Conservation (phyloP, 2,113 vertebrate genomes). For the Piprites chloris region DNA sequence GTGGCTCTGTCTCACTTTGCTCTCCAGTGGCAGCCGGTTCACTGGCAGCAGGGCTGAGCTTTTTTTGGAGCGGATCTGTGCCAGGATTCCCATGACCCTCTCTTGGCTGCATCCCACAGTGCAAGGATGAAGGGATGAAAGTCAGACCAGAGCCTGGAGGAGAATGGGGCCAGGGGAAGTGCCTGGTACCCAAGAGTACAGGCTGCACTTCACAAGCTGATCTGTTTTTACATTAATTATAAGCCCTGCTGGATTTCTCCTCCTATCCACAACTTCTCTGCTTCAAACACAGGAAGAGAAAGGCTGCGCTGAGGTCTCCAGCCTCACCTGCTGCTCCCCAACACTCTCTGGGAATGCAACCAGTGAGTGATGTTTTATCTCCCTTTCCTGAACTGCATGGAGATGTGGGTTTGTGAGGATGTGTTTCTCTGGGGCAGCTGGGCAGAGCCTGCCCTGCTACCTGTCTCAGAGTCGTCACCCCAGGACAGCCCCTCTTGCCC, state of each 20-base stretch:
- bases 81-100: neutral
- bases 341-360: neutral
- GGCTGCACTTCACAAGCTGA: neutral
- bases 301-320: accelerated
- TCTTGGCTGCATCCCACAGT: neutral
- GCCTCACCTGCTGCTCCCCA: neutral
- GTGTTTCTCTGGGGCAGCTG: accelerated
- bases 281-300: neutral
- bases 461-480: neutral
- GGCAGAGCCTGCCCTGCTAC: neutral
- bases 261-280: neutral
- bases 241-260: neutral
- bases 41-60: neutral
- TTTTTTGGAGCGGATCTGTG: neutral
- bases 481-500: neutral
- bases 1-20: neutral
- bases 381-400: neutral
- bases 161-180: neutral
- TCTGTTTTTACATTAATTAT: neutral
- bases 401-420: accelerated
- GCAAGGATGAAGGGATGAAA: neutral
- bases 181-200: neutral
- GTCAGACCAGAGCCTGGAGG: neutral
- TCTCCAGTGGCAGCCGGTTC: neutral
- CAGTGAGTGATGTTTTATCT: accelerated